Evolutionary conservation across 2,888 invertebrate species (phyloP), one percentile per base, ranked within the genome.

Genomic region (Pedicia rivosa): DNA sequence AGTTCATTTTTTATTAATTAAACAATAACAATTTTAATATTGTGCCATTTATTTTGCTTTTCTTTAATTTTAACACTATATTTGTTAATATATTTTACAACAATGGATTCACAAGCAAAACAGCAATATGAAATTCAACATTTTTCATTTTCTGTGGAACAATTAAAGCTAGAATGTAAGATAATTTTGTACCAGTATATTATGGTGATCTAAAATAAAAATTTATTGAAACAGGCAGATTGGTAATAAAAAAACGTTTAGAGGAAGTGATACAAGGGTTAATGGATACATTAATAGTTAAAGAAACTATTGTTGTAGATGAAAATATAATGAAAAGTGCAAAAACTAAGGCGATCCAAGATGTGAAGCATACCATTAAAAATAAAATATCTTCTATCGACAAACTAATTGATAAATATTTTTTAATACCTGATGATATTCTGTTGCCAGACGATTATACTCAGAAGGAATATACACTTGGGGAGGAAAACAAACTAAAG

Each of bases 341-440:
- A 13, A 17, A 13, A 4, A 17, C 19, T 20, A 16, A 19, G 16
- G 20, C 17, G 6, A 15, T 16, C 4, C 1, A 35, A n/a, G 26
- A 35, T 26, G 26, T 35, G 15, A 8, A 1, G 3, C 6, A 8
- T 25, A 35, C 25, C 5, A 12, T 25, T 12, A 40, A 43, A 4
- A 15, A 33, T 3, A 47, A 46, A 4, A 39, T 56, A 0, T 31
- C 43, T 8, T 14, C 12, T 1, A 42, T 55, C 2, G 42, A 48
- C 3, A 37, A 46, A 4, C 30, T 55, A 17, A 53, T 57, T 39
- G 44, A 43, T 13, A 44, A 46, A 10, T 42, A 48, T 36, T 57
- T 58, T 36, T 42, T 44, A 0, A 48, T 58, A 19, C 59, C 58
- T 0, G 42, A 49, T 3, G 48, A 57, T 47, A 51, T 58, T 5